Conservation (phyloP, 2,888 invertebrate species). For the Pyralis farinalis region DNA sequence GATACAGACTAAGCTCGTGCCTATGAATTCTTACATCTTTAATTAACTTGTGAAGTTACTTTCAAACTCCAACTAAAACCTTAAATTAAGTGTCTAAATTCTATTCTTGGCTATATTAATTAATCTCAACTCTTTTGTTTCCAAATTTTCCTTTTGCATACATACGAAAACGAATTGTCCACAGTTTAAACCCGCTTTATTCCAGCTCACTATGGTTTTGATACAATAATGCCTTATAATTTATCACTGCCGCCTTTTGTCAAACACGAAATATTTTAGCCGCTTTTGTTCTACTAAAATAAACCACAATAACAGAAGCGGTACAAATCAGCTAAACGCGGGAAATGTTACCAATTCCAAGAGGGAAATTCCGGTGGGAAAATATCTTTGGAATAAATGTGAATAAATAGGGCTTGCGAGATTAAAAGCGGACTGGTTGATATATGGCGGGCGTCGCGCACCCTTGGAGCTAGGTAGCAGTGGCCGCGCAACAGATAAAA, state of each 20-base stretch:
- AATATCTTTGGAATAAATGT: constrained; percentile 74
- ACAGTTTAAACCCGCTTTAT: constrained; percentile 22
- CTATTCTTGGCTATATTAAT: not conserved
- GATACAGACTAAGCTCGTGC: no score
- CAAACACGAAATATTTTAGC: constrained; percentile 51
- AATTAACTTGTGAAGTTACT: no score
- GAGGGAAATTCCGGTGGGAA: constrained; percentile 70
- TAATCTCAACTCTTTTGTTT: constrained; percentile 18
- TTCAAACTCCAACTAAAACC: no score
- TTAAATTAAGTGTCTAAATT: no score
- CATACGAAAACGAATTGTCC: not conserved
- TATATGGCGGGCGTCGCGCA: constrained; percentile 53
- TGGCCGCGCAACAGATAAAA: constrained; percentile 42
- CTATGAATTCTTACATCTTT: no score
- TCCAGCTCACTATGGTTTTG: constrained; percentile 25
- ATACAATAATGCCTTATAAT: constrained; percentile 33
- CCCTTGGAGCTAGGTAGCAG: constrained; percentile 37
- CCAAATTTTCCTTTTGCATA: not conserved
- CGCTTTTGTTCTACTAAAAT: constrained; percentile 53
- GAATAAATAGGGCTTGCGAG: constrained; percentile 73
- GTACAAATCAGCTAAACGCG: constrained; percentile 69
- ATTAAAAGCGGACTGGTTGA: constrained; percentile 68
- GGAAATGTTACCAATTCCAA: constrained; percentile 68
- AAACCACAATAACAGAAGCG: constrained; percentile 57
- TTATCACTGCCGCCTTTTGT: constrained; percentile 48